Conservation (phyloP, 2,797 vertebrate genomes). For the Ceyx erithaca region DNA sequence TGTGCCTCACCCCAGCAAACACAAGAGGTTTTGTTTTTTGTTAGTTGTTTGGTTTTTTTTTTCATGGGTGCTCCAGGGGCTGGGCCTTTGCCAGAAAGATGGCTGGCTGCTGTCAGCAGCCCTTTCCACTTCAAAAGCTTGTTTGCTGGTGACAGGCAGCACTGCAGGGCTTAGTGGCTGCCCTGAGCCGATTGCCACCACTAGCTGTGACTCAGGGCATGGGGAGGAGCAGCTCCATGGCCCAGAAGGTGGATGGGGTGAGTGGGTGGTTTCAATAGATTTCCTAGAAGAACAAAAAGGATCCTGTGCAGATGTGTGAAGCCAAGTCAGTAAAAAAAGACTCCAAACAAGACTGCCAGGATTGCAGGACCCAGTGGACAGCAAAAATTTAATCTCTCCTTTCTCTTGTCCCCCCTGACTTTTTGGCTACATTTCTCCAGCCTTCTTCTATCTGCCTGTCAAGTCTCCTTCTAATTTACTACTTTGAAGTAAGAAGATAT, state of each 20-base stretch:
- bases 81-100: neutral
- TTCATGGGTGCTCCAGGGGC: neutral
- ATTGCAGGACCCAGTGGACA: neutral
- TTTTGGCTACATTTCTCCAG: neutral
- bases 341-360: neutral
- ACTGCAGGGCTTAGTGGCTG: neutral
- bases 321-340: conserved; percentile 5
- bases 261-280: conserved; percentile 3
- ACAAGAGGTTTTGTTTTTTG: neutral
- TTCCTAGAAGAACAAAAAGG: conserved; percentile 33
- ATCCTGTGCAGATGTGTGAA: neutral
- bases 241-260: neutral
- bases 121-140: conserved; percentile 8
- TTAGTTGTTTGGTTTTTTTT: neutral
- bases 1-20: neutral
- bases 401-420: neutral
- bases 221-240: neutral
- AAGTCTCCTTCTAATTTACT: neutral
- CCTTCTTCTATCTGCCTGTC: neutral
- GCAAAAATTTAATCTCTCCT: neutral
- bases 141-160: neutral
- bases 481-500: neutral
- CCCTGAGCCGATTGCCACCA: neutral
- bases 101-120: conserved; percentile 15
- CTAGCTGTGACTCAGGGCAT: neutral